Evolutionary conservation across 2,888 invertebrate species (phyloP).

Genomic region (Limnephilus marmoratus): DNA sequence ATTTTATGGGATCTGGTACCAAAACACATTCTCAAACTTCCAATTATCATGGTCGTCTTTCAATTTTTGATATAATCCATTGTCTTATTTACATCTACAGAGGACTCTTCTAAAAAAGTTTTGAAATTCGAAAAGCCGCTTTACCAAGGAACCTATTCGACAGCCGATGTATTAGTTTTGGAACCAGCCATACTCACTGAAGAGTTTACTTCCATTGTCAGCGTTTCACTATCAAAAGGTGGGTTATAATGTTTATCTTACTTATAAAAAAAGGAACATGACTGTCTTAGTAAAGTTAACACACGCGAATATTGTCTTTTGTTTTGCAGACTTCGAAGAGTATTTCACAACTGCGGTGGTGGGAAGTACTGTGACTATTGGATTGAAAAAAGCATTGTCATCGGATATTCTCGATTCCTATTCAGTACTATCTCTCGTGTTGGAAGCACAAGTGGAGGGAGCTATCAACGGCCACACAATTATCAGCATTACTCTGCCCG

Average conservation of each 20-base stretch:
- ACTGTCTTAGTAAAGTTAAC: background rate
- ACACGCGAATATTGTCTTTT: background rate
- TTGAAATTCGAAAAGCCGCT: conserved; percentile 49
- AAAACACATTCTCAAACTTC: background rate
- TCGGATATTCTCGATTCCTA: conserved; percentile 58
- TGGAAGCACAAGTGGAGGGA: conserved; percentile 62
- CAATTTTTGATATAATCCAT: background rate
- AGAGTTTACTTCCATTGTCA: background rate
- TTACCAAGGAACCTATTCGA: conserved; percentile 43
- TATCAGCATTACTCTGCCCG: conserved; percentile 63
- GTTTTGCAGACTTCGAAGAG: background rate
- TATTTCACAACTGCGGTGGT: background rate
- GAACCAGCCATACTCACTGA: background rate
- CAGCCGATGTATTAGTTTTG: background rate
- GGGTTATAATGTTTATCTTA: background rate
- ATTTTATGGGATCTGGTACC: background rate
- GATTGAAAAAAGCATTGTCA: conserved; percentile 40
- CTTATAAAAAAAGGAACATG: background rate
- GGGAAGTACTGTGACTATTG: conserved; percentile 5
- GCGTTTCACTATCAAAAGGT: conserved; percentile 32
- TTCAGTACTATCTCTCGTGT: conserved; percentile 59
- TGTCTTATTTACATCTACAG: background rate
- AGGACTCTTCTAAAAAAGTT: background rate
- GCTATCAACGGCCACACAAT: conserved; percentile 62
- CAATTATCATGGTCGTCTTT: background rate